Percentiles rank a stretch among this genome's conserved stretches.
Evolutionary conservation across 30 jellyfish, hydroid and myxozoan species (phyloP).

Genomic region (Pelagia noctiluca): DNA sequence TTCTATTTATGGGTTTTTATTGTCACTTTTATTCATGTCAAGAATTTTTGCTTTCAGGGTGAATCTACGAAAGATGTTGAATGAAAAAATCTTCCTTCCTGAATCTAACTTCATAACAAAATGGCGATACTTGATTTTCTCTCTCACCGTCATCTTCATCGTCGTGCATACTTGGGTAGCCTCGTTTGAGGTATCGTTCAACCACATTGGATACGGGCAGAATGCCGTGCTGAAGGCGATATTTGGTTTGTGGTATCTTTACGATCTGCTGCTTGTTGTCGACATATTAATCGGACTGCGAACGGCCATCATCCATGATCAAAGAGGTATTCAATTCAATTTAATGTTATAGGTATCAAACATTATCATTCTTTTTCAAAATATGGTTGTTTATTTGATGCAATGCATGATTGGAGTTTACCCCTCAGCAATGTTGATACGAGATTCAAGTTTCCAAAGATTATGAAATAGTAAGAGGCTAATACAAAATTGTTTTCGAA

Average conservation of each 20-base stretch:
- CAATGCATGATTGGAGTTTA: too few species aligned
- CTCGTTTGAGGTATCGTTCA: slow-evolving; percentile 59
- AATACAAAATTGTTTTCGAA: too few species aligned
- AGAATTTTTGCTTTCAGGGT: slow-evolving; percentile 1
- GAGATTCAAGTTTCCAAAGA: too few species aligned
- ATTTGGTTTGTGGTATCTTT: slow-evolving; percentile 60
- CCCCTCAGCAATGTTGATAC: too few species aligned
- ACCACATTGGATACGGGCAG: slow-evolving; percentile 74
- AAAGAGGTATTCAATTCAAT: slow-evolving; percentile 38
- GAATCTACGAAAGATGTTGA: neutral
- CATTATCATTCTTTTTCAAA: too few species aligned
- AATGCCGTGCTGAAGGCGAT: slow-evolving; percentile 3
- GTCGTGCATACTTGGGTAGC: slow-evolving; percentile 59
- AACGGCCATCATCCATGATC: slow-evolving; percentile 39
- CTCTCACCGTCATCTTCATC: slow-evolving; percentile 18
- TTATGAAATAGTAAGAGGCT: too few species aligned
- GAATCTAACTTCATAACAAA: neutral
- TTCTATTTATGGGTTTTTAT: too few species aligned
- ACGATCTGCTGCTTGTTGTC: slow-evolving; percentile 45
- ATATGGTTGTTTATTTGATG: too few species aligned
- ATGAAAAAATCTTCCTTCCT: slow-evolving; percentile 13
- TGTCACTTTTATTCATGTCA: too few species aligned
- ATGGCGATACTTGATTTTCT: slow-evolving; percentile 66
- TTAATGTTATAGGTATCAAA: too few species aligned
- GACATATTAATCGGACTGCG: slow-evolving; percentile 56